These are phyloP conservation scores for Carcinoscorpius rotundicauda DNA, from an alignment of 1,140 invertebrate genomes.

Conservation along the genomic window DNA sequence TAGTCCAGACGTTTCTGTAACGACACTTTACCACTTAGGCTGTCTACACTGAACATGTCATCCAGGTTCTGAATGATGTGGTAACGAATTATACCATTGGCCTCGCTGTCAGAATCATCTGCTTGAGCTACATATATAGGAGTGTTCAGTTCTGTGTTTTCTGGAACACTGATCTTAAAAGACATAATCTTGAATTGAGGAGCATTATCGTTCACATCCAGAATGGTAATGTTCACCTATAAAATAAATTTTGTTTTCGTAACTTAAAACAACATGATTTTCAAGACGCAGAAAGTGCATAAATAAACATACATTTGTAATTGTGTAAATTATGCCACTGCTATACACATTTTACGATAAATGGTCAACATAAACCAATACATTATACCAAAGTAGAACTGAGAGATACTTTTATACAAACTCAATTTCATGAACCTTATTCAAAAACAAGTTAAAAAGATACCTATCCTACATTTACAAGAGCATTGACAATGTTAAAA, in stretches of 20 bases:
- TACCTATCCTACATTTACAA: no score
- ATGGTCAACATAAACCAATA: no score
- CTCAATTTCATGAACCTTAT: no score
- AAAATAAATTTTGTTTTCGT: slow-evolving; percentile 19
- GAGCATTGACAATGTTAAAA: no score
- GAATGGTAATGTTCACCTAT: slow-evolving; percentile 78
- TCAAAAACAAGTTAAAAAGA: no score
- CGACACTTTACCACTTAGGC: slow-evolving; percentile 50
- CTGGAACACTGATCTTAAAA: slow-evolving; percentile 75
- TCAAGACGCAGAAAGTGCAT: not conserved
- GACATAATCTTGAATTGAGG: slow-evolving; percentile 68
- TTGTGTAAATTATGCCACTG: no score
- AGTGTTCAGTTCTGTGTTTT: slow-evolving; percentile 62
- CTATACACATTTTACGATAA: no score
- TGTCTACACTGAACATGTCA: slow-evolving; percentile 50
- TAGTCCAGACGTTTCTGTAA: slow-evolving; percentile 64
- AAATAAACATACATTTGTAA: not conserved
- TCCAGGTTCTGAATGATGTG: slow-evolving; percentile 47
- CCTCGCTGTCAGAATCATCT: slow-evolving; percentile 61
- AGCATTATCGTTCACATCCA: slow-evolving; percentile 83
- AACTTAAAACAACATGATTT: slow-evolving; percentile 1
- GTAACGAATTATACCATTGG: slow-evolving; percentile 62
- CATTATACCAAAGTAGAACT: no score
- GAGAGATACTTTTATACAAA: no score
- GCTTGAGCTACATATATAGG: slow-evolving; percentile 75